Conservation (phyloP, 2,888 invertebrate genomes). For the Drosophila pseudotakahashii region DNA sequence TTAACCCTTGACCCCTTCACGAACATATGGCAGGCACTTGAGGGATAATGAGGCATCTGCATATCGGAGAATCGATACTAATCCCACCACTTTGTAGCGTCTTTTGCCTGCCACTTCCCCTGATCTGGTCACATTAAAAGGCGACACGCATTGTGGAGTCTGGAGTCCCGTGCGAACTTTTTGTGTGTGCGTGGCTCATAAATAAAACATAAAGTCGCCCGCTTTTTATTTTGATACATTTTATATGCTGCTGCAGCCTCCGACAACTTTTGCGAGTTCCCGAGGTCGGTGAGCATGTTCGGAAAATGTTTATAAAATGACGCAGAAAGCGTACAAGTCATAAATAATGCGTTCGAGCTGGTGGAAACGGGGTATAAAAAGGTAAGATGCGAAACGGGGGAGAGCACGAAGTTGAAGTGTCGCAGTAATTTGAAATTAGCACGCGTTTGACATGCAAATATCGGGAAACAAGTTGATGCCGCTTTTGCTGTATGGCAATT, state of each 20-base stretch:
- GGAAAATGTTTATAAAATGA: constrained; percentile 79
- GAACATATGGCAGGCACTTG: constrained; percentile 53
- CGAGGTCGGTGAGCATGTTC: constrained; percentile 63
- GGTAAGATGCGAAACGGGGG: not conserved
- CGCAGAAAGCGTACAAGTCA: constrained; percentile 78
- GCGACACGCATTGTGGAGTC: constrained; percentile 59
- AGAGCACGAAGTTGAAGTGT: constrained; percentile 44
- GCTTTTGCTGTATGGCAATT: constrained; percentile 40
- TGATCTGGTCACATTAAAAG: constrained; percentile 61
- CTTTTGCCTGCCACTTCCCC: constrained; percentile 1
- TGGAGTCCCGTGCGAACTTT: constrained; percentile 52
- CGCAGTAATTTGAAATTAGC: constrained; percentile 72
- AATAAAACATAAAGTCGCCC: constrained; percentile 77
- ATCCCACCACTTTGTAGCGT: constrained; percentile 13
- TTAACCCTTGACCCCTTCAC: constrained; percentile 62
- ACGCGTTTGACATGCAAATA: constrained; percentile 78
- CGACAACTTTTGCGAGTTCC: constrained; percentile 20
- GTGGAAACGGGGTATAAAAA: not conserved
- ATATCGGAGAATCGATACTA: constrained; percentile 7
- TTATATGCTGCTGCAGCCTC: constrained; percentile 67
- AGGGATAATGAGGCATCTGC: constrained; percentile 17
- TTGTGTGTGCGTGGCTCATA: constrained; percentile 71
- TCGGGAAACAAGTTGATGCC: constrained; percentile 38
- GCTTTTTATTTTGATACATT: constrained; percentile 55
- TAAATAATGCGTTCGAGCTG: constrained; percentile 72